Evolutionary conservation across 2,113 vertebrate species (phyloP).

Genomic region (Sciurus niger): DNA sequence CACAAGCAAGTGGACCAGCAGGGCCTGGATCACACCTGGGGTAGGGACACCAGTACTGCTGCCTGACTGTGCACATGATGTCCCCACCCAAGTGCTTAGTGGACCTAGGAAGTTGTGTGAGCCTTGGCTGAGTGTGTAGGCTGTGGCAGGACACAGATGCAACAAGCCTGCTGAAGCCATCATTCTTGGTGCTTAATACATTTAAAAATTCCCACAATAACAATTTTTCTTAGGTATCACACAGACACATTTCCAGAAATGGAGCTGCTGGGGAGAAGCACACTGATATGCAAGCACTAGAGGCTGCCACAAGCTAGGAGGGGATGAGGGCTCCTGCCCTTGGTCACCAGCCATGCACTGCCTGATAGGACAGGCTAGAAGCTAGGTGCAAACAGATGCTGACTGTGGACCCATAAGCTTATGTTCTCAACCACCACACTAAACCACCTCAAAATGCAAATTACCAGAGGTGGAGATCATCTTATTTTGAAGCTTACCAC

Average conservation of each 20-base stretch:
- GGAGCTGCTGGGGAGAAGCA: neutral
- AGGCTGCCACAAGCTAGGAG: neutral
- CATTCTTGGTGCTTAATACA: neutral
- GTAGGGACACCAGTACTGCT: no score
- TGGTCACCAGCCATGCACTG: no score
- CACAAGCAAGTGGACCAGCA: accelerated
- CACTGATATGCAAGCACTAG: neutral
- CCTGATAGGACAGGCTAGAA: accelerated
- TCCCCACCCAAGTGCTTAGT: neutral
- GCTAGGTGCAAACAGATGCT: no score
- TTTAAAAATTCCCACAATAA: accelerated
- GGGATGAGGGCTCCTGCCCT: neutral
- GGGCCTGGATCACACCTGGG: accelerated
- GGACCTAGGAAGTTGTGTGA: accelerated
- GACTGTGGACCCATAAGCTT: accelerated
- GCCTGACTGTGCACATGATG: neutral
- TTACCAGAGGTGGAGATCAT: neutral
- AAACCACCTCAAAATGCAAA: accelerated
- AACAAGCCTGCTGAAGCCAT: accelerated
- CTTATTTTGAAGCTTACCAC: accelerated
- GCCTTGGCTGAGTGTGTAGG: accelerated
- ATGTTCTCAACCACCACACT: accelerated
- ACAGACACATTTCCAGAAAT: accelerated
- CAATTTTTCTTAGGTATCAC: accelerated
- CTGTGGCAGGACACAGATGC: no score